A percentile compares a stretch with the other conserved stretches of the same genome.
These are phyloP conservation scores for Tapirus indicus DNA, from an alignment of 2,797 vertebrate species.

Conservation along the genomic window DNA sequence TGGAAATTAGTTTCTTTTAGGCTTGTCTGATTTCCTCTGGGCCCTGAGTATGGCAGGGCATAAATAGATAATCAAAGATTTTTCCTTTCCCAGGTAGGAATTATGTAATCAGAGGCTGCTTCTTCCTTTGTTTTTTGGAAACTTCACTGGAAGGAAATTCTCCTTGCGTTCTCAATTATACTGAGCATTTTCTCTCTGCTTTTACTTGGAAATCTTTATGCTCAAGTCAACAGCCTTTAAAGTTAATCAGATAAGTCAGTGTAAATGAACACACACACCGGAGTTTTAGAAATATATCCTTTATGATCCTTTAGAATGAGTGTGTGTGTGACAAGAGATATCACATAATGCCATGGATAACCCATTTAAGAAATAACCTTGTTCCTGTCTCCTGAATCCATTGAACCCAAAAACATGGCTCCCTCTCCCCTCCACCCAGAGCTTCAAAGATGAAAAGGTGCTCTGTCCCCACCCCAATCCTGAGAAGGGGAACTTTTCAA, in stretches of 20 bases:
- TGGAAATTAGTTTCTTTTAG: not conserved
- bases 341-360: not conserved
- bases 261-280: constrained; percentile 23
- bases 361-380: constrained; percentile 3
- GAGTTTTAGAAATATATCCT: constrained; percentile 4
- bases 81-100: constrained; percentile 50
- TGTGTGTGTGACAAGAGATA: not conserved
- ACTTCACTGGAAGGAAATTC: constrained; percentile 31
- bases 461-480: not conserved
- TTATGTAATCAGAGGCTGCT: constrained; percentile 44
- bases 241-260: constrained; percentile 64
- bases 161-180: not conserved
- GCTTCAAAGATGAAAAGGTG: not conserved
- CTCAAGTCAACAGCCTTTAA: constrained; percentile 34
- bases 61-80: constrained; percentile 75
- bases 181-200: not conserved
- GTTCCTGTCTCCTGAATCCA: not conserved
- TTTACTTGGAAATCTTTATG: constrained; percentile 57
- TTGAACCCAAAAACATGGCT: not conserved
- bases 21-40: constrained; percentile 47
- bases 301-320: not conserved
- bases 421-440: too few relatives aligned
- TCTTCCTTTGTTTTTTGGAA: constrained; percentile 36
- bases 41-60: not conserved
- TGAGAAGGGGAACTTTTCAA: not conserved